Conservation (phyloP, 2,797 vertebrate species). For the Orientallactaga sibirica region DNA sequence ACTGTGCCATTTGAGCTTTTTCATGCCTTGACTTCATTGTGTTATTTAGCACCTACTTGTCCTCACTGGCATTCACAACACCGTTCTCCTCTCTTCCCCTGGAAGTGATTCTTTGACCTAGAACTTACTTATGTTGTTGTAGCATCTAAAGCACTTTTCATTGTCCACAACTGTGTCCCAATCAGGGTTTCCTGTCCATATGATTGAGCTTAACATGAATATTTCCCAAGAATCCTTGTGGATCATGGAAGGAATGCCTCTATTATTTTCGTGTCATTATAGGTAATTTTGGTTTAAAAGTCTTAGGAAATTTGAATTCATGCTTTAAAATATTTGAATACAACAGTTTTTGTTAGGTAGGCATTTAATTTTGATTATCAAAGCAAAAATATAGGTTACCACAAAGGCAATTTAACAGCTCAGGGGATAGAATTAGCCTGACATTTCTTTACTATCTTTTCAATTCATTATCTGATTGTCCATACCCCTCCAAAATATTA, state of each 20-base stretch:
- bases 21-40: background rate
- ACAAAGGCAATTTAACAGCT: background rate
- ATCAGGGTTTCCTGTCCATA: background rate
- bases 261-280: background rate
- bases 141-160: background rate
- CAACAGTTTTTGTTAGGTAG: background rate
- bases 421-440: background rate
- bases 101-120: background rate
- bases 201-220: background rate
- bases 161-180: background rate
- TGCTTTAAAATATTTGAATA: slow-evolving; percentile 34
- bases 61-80: too few relatives aligned
- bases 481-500: background rate
- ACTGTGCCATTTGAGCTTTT: background rate
- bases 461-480: background rate
- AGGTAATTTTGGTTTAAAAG: slow-evolving; percentile 1
- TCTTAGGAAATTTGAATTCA: slow-evolving; percentile 33
- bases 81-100: background rate
- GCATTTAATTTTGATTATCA: slow-evolving; percentile 37
- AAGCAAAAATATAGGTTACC: background rate
- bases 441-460: background rate
- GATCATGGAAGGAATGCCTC: background rate
- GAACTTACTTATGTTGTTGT: background rate
- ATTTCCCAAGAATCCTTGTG: background rate
- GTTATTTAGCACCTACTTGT: background rate